phyloP scores from a whole-genome alignment of 2,113 vertebrate genomes.

The Tragulus kanchil region DNA sequence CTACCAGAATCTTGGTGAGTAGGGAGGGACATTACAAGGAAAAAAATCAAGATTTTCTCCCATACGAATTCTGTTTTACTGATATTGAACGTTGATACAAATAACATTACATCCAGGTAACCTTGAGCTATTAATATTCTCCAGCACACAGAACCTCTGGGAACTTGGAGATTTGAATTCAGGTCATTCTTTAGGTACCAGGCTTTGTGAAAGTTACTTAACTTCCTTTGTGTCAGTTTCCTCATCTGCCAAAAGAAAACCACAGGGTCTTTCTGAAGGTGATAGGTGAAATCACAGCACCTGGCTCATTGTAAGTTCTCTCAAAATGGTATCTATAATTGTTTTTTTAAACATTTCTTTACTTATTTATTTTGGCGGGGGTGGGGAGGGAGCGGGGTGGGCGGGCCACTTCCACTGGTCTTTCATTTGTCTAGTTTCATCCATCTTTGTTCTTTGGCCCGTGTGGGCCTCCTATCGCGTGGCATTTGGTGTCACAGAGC shows the following conservation, averaged over 20 bases:
- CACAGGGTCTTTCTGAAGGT: not conserved
- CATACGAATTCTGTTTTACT: not conserved
- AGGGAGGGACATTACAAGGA: not conserved
- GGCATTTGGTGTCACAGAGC: no score
- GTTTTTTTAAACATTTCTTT: no score
- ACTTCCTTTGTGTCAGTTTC: not conserved
- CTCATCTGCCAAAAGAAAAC: not conserved
- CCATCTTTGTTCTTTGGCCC: no score
- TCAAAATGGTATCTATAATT: not conserved
- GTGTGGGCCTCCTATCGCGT: no score
- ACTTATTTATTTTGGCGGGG: no score
- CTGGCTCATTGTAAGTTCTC: not conserved
- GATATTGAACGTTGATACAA: not conserved
- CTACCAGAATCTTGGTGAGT: not conserved
- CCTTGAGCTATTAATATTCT: slow-evolving; percentile 35
- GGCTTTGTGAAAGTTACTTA: not conserved
- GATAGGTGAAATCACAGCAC: not conserved
- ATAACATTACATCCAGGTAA: not conserved
- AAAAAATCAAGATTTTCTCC: not conserved
- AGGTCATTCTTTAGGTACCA: not conserved
- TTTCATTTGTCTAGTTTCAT: no score
- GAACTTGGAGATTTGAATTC: not conserved
- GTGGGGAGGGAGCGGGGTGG: no score
- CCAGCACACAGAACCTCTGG: not conserved
- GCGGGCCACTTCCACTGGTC: no score